These are phyloP conservation scores for Lasius platythorax DNA, from an alignment of 2,888 invertebrate genomes.

Conservation along the genomic window DNA sequence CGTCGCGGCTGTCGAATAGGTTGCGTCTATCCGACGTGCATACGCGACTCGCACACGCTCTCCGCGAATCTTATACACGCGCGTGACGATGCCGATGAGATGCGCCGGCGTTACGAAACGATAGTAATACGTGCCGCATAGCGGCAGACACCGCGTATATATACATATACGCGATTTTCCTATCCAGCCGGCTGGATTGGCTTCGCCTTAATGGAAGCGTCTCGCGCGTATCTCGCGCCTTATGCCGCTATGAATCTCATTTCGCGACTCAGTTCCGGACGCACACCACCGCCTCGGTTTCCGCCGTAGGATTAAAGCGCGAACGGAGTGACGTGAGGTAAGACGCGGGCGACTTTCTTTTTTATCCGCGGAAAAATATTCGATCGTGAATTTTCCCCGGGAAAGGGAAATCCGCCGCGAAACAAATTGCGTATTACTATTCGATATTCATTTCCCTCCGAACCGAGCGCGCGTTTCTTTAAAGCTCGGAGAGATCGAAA, in stretches of 20 bases:
- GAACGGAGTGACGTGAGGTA: background rate
- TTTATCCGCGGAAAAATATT: constrained; percentile 13
- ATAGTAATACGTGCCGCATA: constrained; percentile 31
- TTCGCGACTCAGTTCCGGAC: constrained; percentile 7
- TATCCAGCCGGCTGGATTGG: constrained; percentile 26
- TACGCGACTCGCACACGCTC: background rate
- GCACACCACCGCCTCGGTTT: background rate
- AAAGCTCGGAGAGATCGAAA: constrained; percentile 10
- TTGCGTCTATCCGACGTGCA: constrained; percentile 45
- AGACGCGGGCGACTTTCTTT: constrained; percentile 10
- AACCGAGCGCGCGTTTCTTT: background rate
- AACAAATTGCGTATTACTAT: constrained; percentile 2
- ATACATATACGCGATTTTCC: constrained; percentile 23
- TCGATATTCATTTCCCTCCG: background rate
- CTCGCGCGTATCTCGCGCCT: constrained; percentile 35
- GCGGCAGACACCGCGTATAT: background rate
- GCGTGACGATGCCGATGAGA: background rate
- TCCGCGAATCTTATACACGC: constrained; percentile 3
- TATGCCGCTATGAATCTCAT: constrained; percentile 48
- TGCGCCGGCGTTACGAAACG: constrained; percentile 34
- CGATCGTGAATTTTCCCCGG: background rate
- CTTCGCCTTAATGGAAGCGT: constrained; percentile 45
- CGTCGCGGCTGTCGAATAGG: constrained; percentile 53
- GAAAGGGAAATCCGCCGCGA: background rate
- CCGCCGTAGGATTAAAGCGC: constrained; percentile 17